Percentiles rank a stretch among this genome's conserved stretches.
These are phyloP conservation scores for Podotricha telesiphe DNA, from an alignment of 2,888 invertebrate species.

Conservation along the genomic window DNA sequence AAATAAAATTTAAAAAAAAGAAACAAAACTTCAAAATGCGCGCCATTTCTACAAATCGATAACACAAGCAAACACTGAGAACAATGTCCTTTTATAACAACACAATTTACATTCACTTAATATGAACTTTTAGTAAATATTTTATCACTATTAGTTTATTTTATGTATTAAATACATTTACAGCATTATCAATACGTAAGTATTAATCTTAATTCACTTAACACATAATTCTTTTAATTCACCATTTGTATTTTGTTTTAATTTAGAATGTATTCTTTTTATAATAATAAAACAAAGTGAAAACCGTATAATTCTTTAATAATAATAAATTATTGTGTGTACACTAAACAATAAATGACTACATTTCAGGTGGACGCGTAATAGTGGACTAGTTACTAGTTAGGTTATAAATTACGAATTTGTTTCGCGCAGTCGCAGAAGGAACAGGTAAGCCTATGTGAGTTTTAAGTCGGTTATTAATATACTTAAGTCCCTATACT, in stretches of 20 bases:
- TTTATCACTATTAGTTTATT: background rate
- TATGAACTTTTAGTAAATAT: background rate
- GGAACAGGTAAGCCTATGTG: constrained; percentile 9
- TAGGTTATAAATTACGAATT: constrained; percentile 74
- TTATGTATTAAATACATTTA: background rate
- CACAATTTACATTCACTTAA: constrained; percentile 44
- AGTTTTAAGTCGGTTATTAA: constrained; percentile 13
- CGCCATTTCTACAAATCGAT: constrained; percentile 74
- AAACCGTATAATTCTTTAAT: background rate
- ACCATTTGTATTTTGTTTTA: background rate
- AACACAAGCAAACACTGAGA: constrained; percentile 60
- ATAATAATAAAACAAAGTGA: background rate
- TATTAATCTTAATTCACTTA: background rate
- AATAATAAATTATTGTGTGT: constrained; percentile 13
- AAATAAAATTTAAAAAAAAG: constrained; percentile 14
- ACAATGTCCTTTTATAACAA: constrained; percentile 67
- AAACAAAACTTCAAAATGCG: constrained; percentile 58
- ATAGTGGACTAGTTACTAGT: constrained; percentile 50
- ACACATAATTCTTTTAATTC: background rate
- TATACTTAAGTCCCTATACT: background rate
- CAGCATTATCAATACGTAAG: constrained; percentile 2
- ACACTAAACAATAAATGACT: constrained; percentile 43
- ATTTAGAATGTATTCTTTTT: background rate
- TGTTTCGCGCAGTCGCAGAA: constrained; percentile 69
- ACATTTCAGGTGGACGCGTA: constrained; percentile 56